Evolutionary conservation across 1,140 invertebrate genomes (phyloP).

Genomic region (Arctopsyche grandis): DNA sequence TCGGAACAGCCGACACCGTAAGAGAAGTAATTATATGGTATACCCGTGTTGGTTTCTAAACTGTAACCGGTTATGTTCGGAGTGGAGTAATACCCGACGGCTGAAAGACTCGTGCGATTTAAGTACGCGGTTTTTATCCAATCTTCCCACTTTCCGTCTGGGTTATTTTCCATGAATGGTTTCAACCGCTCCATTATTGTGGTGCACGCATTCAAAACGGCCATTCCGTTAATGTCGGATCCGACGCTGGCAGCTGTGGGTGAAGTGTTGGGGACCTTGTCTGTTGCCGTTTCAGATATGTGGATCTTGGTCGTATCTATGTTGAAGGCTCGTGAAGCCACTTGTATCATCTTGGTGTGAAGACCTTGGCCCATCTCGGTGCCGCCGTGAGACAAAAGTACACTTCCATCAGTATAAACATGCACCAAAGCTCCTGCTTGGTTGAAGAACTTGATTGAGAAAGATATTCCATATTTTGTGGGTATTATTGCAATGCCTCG

Average conservation of each 20-base stretch:
- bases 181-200: constrained; percentile 79
- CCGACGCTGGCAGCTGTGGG: constrained; percentile 91
- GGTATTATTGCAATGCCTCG: constrained; percentile 88
- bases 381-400: constrained; percentile 90
- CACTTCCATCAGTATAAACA: constrained; percentile 91
- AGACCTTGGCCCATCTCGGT: constrained; percentile 97
- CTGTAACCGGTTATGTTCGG: constrained; percentile 79
- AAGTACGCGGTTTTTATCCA: constrained; percentile 87
- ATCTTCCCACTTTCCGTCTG: constrained; percentile 85
- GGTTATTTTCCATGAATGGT: constrained; percentile 81
- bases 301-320: constrained; percentile 83
- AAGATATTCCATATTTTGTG: constrained; percentile 91
- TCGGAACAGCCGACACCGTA: constrained; percentile 82
- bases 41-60: constrained; percentile 76
- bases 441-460: constrained; percentile 83
- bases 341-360: constrained; percentile 95
- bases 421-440: constrained; percentile 91
- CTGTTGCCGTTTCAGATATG: constrained; percentile 88
- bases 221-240: constrained; percentile 96
- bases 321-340: constrained; percentile 78
- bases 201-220: constrained; percentile 87
- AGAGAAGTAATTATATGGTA: constrained; percentile 83
- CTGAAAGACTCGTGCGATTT: constrained; percentile 82
- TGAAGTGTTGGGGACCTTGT: constrained; percentile 95
- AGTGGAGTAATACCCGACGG: constrained; percentile 88